Conservation (phyloP, 2,797 vertebrate species). For the Aphelocoma californica region DNA sequence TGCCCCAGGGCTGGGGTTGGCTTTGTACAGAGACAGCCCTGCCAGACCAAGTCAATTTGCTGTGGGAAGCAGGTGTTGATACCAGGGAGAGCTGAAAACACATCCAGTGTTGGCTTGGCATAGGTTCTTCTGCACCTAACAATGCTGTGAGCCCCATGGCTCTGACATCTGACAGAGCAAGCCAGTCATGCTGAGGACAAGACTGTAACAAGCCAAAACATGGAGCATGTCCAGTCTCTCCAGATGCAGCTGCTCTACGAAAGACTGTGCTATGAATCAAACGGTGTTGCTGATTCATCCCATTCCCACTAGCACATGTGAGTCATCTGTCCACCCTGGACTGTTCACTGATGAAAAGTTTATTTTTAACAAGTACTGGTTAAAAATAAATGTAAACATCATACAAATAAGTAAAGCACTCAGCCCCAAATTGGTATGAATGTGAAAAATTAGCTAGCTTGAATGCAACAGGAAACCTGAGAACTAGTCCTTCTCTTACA, state of each 20-base stretch:
- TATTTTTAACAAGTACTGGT: slow-evolving; percentile 53
- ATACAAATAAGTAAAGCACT: slow-evolving; percentile 17
- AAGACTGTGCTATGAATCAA: not conserved
- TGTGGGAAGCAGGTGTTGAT: not conserved
- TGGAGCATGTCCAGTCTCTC: slow-evolving; percentile 1
- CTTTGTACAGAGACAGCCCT: not conserved
- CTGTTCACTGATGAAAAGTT: slow-evolving; percentile 51
- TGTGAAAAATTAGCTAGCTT: slow-evolving; percentile 43
- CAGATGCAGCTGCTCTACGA: not conserved
- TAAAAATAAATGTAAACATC: slow-evolving; percentile 60
- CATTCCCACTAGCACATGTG: slow-evolving; percentile 37
- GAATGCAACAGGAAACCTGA: slow-evolving; percentile 51
- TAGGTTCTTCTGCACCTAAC: not conserved
- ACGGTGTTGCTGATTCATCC: slow-evolving; percentile 26
- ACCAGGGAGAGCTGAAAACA: not conserved
- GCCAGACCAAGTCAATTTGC: not conserved
- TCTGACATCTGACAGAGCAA: not conserved
- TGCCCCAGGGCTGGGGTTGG: not conserved
- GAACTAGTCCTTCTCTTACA: slow-evolving; percentile 16
- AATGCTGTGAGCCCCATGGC: not conserved
- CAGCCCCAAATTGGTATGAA: slow-evolving; percentile 34
- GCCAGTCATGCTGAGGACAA: not conserved
- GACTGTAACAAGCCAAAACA: not conserved
- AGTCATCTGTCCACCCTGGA: slow-evolving; percentile 44
- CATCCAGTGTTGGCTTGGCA: not conserved